Percentiles rank a stretch among this genome's conserved stretches.
These are phyloP conservation scores for Machimus rusticus DNA, from an alignment of 2,888 invertebrate genomes.

Conservation along the genomic window DNA sequence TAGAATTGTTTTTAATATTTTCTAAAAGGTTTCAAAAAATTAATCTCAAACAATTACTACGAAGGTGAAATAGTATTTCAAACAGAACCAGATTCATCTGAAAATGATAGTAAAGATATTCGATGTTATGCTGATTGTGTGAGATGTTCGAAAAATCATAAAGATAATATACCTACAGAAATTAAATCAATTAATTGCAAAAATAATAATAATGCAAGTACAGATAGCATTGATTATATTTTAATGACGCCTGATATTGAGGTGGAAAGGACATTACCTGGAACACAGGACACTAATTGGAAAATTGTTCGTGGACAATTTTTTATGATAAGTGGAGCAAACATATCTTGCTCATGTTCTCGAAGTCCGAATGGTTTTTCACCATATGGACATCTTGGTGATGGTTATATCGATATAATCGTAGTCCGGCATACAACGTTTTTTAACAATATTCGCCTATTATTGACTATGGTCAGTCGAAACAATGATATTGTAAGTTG, in stretches of 20 bases:
- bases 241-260: conserved; percentile 13
- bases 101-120: neutral
- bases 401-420: conserved; percentile 80
- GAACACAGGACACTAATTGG: conserved; percentile 59
- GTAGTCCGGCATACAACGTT: conserved; percentile 76
- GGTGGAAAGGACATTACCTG: neutral
- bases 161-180: neutral
- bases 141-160: conserved; percentile 39
- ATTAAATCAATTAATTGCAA: neutral
- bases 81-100: neutral
- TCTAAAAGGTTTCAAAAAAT: conserved; percentile 68
- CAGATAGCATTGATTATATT: conserved; percentile 40
- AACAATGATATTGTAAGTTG: conserved; percentile 70
- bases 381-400: conserved; percentile 79
- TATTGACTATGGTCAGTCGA: conserved; percentile 70
- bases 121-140: conserved; percentile 48
- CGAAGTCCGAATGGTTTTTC: conserved; percentile 80
- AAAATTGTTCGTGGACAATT: conserved; percentile 74
- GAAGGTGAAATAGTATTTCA: conserved; percentile 69
- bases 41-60: conserved; percentile 70
- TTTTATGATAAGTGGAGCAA: conserved; percentile 79
- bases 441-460: conserved; percentile 73
- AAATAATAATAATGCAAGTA: neutral
- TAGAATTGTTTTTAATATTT: neutral
- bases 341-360: conserved; percentile 78